Conservation (phyloP, 92 coral and sea anemone genomes). For the Epizoanthus stellaris region DNA sequence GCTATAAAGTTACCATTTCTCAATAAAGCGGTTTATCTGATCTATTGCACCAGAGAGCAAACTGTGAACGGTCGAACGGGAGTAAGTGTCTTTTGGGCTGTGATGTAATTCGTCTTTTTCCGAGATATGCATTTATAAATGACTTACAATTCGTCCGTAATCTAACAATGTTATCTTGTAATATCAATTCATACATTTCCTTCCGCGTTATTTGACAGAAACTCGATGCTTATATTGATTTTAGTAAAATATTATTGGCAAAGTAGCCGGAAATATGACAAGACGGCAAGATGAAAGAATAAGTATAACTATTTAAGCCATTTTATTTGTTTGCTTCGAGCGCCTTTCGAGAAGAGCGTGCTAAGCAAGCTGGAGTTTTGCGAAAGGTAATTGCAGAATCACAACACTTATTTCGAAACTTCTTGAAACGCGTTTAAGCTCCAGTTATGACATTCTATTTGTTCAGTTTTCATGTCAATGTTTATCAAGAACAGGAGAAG, state of each 20-base stretch:
- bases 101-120: conserved; percentile 16
- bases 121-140: conserved; percentile 25
- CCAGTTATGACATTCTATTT: background rate
- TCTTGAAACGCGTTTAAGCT: background rate
- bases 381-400: conserved; percentile 14
- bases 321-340: conserved; percentile 24
- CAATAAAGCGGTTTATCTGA: background rate
- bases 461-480: background rate
- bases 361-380: conserved; percentile 5
- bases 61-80: conserved; percentile 1
- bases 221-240: conserved; percentile 31
- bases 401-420: background rate
- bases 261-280: conserved; percentile 25
- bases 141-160: conserved; percentile 19
- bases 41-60: background rate
- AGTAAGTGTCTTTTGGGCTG: conserved; percentile 4
- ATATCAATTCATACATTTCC: conserved; percentile 30
- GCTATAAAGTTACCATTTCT: background rate
- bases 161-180: conserved; percentile 20
- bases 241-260: conserved; percentile 14
- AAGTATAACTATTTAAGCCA: conserved; percentile 32
- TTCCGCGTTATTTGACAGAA: conserved; percentile 18
- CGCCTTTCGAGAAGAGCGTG: conserved; percentile 6
- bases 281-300: conserved; percentile 41
- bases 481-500: background rate